Evolutionary conservation across 2,888 invertebrate genomes (phyloP).

Genomic region (Endotricha flammealis): DNA sequence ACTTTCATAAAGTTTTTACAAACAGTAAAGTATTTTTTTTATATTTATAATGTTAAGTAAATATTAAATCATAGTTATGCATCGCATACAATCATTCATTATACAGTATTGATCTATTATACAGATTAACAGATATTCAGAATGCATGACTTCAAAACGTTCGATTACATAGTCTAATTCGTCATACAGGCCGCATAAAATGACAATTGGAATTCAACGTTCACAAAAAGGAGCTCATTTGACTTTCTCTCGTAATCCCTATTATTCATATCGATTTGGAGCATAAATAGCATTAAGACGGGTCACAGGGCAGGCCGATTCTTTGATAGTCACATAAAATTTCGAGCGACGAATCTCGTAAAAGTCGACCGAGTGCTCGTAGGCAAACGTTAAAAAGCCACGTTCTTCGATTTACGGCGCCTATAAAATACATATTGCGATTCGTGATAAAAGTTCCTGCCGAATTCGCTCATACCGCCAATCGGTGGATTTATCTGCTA

Average conservation of each 20-base stretch:
- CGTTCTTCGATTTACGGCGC: constrained; percentile 68
- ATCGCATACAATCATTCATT: too few species aligned
- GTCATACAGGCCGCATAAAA: constrained; percentile 17
- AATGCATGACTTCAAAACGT: too few species aligned
- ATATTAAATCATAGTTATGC: too few species aligned
- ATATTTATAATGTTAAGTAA: too few species aligned
- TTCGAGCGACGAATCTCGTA: constrained; percentile 64
- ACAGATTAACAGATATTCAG: too few species aligned
- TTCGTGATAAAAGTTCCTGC: constrained; percentile 68
- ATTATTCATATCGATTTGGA: constrained; percentile 49
- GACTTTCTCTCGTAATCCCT: too few species aligned
- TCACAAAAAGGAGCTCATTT: too few species aligned
- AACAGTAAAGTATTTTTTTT: too few species aligned
- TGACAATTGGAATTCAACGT: too few species aligned
- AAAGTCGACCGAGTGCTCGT: constrained; percentile 63
- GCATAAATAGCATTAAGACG: constrained; percentile 42
- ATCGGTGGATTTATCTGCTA: constrained; percentile 53
- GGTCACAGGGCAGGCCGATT: constrained; percentile 41
- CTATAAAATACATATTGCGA: constrained; percentile 77
- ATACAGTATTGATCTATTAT: too few species aligned
- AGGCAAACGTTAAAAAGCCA: constrained; percentile 73
- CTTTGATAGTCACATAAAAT: constrained; percentile 56
- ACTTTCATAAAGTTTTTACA: too few species aligned
- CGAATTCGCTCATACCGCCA: constrained; percentile 58
- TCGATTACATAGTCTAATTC: too few species aligned